These are phyloP conservation scores for Danio kyathit DNA, from an alignment of 2,797 vertebrate species.

Conservation along the genomic window DNA sequence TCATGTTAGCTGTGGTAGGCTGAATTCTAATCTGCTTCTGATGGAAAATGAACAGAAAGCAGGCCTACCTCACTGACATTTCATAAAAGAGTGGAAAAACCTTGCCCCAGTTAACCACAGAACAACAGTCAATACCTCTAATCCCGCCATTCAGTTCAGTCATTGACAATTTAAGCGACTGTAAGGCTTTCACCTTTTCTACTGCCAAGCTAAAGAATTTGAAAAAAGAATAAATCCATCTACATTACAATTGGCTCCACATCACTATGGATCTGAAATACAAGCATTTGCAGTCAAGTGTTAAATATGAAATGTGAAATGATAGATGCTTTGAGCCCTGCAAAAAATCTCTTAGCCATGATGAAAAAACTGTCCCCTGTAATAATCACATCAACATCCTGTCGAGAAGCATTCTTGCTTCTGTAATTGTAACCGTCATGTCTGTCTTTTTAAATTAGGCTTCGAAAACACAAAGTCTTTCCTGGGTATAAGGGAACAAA, in stretches of 20 bases:
- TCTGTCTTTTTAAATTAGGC: conserved; percentile 18
- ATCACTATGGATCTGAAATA: conserved; percentile 21
- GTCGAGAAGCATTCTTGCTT: conserved; percentile 7
- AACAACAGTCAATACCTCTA: not conserved
- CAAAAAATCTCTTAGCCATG: not conserved
- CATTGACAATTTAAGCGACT: not conserved
- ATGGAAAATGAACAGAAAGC: not conserved
- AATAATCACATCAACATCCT: conserved; percentile 25
- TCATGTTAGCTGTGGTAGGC: not conserved
- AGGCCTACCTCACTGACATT: conserved; percentile 1
- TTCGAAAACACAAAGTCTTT: not conserved
- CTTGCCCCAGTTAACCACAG: not conserved
- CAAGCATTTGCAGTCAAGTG: conserved; percentile 3
- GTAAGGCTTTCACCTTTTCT: not conserved
- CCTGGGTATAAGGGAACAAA: not conserved
- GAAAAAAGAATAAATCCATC: conserved; percentile 15
- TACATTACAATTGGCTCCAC: conserved; percentile 31
- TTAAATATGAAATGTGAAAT: conserved; percentile 20
- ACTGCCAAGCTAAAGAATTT: not conserved
- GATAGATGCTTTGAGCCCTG: conserved; percentile 3
- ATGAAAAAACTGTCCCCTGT: not conserved
- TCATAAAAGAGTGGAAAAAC: not conserved
- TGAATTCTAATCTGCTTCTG: not conserved
- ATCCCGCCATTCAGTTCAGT: not conserved
- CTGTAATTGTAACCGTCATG: conserved; percentile 5